phyloP scores from a whole-genome alignment of 2,888 invertebrate species.

The Leucoptera coffeella region DNA sequence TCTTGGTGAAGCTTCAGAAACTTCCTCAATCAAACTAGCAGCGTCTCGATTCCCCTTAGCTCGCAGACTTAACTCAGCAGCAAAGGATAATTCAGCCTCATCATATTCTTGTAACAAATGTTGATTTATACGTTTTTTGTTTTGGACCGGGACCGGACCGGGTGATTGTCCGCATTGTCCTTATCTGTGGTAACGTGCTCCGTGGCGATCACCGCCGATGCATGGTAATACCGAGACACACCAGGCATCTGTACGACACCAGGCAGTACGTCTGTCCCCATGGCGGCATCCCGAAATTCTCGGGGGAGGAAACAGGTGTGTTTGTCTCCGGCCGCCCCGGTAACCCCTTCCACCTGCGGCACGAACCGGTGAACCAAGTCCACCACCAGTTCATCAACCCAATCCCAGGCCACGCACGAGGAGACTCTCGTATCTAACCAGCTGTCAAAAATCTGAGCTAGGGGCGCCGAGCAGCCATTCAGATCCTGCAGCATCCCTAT shows the following conservation, averaged over 20 bases:
- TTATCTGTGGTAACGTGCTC: no score
- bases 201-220: no score
- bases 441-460: background rate
- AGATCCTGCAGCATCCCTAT: background rate
- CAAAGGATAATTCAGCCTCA: background rate
- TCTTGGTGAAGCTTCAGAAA: conserved; percentile 1
- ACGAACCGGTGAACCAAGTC: background rate
- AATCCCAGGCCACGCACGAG: background rate
- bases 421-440: background rate
- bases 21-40: conserved; percentile 2
- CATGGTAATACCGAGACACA: background rate
- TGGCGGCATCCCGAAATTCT: background rate
- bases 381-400: background rate
- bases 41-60: background rate
- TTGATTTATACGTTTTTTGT: background rate
- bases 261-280: background rate
- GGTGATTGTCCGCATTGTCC: no score
- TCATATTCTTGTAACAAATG: background rate
- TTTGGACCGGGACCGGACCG: no score
- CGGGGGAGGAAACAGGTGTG: background rate
- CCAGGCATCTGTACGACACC: background rate
- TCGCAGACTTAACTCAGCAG: background rate
- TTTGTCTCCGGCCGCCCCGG: background rate
- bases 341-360: background rate
- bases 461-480: background rate